These are phyloP conservation scores for Talpa occidentalis DNA, from an alignment of 2,113 vertebrate genomes.

Conservation along the genomic window DNA sequence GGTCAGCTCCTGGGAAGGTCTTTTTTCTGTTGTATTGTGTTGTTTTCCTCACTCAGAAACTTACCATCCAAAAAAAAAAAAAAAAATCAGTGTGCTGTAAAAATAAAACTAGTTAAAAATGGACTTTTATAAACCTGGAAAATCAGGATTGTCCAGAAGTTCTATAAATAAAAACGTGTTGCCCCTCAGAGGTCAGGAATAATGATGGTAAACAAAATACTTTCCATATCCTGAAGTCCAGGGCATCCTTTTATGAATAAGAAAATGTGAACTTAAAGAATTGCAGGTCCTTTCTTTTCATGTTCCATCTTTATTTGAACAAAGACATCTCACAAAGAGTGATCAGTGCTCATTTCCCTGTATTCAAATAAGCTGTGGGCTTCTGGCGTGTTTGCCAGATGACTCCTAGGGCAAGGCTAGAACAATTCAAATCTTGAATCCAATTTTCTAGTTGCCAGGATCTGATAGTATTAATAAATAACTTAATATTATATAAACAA, in stretches of 20 bases:
- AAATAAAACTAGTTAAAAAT: background rate
- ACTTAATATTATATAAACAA: background rate
- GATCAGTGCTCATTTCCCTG: background rate
- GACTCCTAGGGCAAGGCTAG: background rate
- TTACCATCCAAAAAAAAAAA: background rate
- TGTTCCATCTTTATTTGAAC: conserved; percentile 28
- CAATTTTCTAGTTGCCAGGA: conserved; percentile 2
- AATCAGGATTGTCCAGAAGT: conserved; percentile 10
- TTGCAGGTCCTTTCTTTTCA: background rate
- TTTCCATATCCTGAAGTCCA: background rate
- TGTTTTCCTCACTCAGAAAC: background rate
- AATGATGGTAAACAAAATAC: conserved; percentile 41
- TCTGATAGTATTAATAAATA: conserved; percentile 24
- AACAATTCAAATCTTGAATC: conserved; percentile 7
- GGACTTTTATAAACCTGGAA: conserved; percentile 24
- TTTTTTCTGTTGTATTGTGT: background rate
- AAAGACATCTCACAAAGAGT: background rate
- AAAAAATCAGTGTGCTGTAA: background rate
- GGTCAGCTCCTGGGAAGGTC: background rate
- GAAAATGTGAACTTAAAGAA: background rate
- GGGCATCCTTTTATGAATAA: background rate
- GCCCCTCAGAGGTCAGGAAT: background rate
- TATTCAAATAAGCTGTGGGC: background rate
- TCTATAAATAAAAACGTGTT: conserved; percentile 40
- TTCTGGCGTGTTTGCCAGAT: background rate